These are phyloP conservation scores for Clarias batrachus DNA, from an alignment of 2,113 vertebrate species.

Conservation along the genomic window DNA sequence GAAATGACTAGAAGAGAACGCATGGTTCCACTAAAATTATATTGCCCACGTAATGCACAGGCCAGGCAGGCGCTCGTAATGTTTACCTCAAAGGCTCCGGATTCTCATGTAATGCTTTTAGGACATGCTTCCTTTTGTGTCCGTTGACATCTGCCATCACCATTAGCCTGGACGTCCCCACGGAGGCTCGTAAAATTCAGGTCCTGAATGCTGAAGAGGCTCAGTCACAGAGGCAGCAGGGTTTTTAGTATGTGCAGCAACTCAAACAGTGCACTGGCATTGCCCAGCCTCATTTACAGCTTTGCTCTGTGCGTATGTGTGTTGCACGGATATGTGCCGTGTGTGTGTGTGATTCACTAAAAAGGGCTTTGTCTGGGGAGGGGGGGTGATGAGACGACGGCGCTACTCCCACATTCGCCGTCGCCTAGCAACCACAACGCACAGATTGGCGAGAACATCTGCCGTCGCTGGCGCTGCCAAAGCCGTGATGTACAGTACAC, in stretches of 20 bases:
- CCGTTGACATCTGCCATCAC: slow-evolving; percentile 48
- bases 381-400: slow-evolving; percentile 15
- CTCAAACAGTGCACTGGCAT: slow-evolving; percentile 38
- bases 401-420: slow-evolving; percentile 45
- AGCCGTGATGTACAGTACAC: slow-evolving; percentile 52
- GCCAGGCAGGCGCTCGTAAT: slow-evolving; percentile 5
- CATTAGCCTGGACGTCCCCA: slow-evolving; percentile 51
- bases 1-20: slow-evolving; percentile 15
- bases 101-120: slow-evolving; percentile 45
- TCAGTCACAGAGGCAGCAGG: slow-evolving; percentile 24
- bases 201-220: slow-evolving; percentile 46
- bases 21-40: slow-evolving; percentile 44
- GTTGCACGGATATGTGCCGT: slow-evolving; percentile 20
- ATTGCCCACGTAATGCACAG: slow-evolving; percentile 33
- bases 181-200: slow-evolving; percentile 39
- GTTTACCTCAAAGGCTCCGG: slow-evolving; percentile 35
- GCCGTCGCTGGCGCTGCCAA: slow-evolving; percentile 48
- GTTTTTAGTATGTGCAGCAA: slow-evolving; percentile 44
- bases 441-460: slow-evolving; percentile 62
- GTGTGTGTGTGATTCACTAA: slow-evolving; percentile 45
- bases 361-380: slow-evolving; percentile 48
- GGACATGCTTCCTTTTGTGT: slow-evolving; percentile 48
- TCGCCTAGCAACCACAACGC: slow-evolving; percentile 57
- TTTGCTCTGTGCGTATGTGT: slow-evolving; percentile 12
- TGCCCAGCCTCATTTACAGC: slow-evolving; percentile 33